Conservation (phyloP, 2,888 invertebrate species). For the Lasioglossum figueresi region DNA sequence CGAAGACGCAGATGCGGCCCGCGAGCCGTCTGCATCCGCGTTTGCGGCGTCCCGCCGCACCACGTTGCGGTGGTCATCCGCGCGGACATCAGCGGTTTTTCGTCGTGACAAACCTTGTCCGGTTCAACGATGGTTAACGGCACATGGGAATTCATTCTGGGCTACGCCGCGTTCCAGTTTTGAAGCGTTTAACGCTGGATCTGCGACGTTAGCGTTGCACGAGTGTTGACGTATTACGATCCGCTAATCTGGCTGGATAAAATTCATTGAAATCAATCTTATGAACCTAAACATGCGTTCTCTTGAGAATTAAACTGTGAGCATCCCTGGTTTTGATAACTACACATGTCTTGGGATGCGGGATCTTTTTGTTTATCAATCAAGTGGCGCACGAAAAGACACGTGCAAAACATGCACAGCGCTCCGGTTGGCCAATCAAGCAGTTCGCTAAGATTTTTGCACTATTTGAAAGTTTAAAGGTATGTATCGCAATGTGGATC, state of each 20-base stretch:
- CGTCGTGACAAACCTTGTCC: background rate
- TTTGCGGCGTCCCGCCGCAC: constrained; percentile 7
- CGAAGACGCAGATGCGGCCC: background rate
- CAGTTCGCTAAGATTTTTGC: too few species aligned
- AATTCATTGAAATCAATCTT: background rate
- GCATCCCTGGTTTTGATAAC: background rate
- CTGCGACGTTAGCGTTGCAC: background rate
- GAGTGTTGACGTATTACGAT: background rate
- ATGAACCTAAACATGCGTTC: background rate
- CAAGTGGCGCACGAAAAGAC: too few species aligned
- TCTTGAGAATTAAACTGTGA: background rate
- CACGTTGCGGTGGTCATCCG: background rate
- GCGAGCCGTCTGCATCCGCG: constrained; percentile 4
- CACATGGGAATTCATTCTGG: background rate
- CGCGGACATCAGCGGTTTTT: constrained; percentile 1
- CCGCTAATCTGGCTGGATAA: background rate
- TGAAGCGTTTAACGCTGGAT: background rate
- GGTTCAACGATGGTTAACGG: background rate
- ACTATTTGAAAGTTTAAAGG: too few species aligned
- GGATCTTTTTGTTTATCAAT: too few species aligned
- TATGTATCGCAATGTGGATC: too few species aligned
- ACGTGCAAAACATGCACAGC: background rate
- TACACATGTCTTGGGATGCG: too few species aligned
- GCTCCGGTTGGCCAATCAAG: too few species aligned
- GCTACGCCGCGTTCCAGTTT: background rate